Percentiles rank a stretch among this genome's conserved stretches.
These are phyloP conservation scores for Odontocolon sp. DNA, from an alignment of 2,888 invertebrate genomes.

Conservation along the genomic window DNA sequence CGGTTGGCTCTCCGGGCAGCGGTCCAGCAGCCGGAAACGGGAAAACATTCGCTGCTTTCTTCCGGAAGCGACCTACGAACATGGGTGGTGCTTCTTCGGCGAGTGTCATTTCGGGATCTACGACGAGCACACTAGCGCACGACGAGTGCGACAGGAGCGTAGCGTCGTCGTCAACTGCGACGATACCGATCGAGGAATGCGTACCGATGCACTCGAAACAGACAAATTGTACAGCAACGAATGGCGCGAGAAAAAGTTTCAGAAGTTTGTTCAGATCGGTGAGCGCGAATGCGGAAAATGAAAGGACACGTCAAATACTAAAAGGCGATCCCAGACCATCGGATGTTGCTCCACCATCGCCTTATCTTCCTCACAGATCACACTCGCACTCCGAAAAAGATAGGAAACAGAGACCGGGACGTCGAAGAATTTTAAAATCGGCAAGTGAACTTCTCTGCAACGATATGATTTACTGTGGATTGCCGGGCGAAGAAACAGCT, in stretches of 20 bases:
- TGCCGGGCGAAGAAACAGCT: constrained; percentile 65
- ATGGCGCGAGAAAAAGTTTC: constrained; percentile 81
- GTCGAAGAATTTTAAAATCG: constrained; percentile 74
- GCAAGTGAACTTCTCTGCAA: constrained; percentile 77
- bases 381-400: constrained; percentile 77
- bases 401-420: constrained; percentile 65
- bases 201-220: constrained; percentile 66
- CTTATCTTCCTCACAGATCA: constrained; percentile 75
- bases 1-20: constrained; percentile 57
- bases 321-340: constrained; percentile 87
- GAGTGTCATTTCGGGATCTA: constrained; percentile 67
- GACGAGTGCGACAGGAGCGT: constrained; percentile 64
- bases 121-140: constrained; percentile 67
- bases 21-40: constrained; percentile 57
- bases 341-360: constrained; percentile 85
- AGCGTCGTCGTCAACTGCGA: constrained; percentile 67
- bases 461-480: constrained; percentile 75
- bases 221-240: constrained; percentile 42
- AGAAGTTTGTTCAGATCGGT: constrained; percentile 85
- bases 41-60: constrained; percentile 72
- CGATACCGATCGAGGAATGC: constrained; percentile 68
- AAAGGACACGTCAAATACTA: constrained; percentile 86
- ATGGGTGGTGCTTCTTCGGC: constrained; percentile 73
- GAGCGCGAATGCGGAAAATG: constrained; percentile 84
- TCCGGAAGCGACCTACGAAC: constrained; percentile 64